Evolutionary conservation across 1,140 invertebrate genomes (phyloP).

Genomic region (Sipha flava): DNA sequence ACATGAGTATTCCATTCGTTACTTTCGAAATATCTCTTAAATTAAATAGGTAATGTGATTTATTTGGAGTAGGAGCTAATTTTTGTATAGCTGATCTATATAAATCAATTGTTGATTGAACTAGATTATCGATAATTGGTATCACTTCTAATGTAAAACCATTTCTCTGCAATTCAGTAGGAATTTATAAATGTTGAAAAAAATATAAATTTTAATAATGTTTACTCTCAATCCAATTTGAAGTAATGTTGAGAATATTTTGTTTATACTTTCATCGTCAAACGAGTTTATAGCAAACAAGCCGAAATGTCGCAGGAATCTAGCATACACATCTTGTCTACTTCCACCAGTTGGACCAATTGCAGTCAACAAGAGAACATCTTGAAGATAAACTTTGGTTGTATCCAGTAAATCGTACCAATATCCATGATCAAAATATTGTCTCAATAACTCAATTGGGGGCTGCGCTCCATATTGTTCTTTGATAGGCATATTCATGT

Average conservation of each 20-base stretch:
- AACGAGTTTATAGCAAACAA: slow-evolving; percentile 79
- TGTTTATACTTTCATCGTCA: slow-evolving; percentile 69
- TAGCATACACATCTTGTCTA: slow-evolving; percentile 69
- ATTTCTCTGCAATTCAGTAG: slow-evolving; percentile 46
- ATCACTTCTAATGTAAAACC: slow-evolving; percentile 74
- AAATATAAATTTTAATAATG: neutral
- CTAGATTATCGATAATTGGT: slow-evolving; percentile 56
- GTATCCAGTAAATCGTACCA: slow-evolving; percentile 84
- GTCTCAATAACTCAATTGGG: slow-evolving; percentile 80
- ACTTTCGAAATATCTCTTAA: slow-evolving; percentile 77
- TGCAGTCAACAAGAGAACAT: slow-evolving; percentile 71
- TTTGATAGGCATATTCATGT: slow-evolving; percentile 81
- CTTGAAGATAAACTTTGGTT: slow-evolving; percentile 61
- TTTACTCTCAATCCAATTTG: slow-evolving; percentile 52
- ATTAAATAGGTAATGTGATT: slow-evolving; percentile 91
- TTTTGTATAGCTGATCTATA: slow-evolving; percentile 63
- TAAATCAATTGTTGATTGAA: slow-evolving; percentile 68
- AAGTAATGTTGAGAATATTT: slow-evolving; percentile 75
- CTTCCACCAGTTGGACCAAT: slow-evolving; percentile 86
- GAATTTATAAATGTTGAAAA: neutral
- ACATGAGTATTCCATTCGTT: slow-evolving; percentile 72
- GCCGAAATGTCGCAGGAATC: slow-evolving; percentile 80
- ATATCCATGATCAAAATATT: slow-evolving; percentile 84
- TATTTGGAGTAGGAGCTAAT: slow-evolving; percentile 72
- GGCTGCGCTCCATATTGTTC: slow-evolving; percentile 82